Base-by-base conservation (phyloP, 2,888 invertebrate species). In the Escarpia spicata region DNA sequence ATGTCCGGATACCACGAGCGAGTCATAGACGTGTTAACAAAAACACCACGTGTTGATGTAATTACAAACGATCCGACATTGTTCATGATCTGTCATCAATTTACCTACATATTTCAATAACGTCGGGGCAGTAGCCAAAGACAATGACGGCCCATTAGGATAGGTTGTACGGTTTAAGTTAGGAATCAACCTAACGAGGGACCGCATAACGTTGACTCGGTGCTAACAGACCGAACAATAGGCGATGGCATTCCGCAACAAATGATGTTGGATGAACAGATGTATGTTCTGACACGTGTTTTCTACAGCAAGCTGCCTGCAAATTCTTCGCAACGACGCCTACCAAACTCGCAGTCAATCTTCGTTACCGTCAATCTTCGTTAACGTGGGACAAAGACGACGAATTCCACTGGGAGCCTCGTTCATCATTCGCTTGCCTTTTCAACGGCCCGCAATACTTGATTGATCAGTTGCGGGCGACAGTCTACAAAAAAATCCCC, bases 301-400 rank as follows among this genome's bases (percentile, higher is more conserved):
- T 75, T 75, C 75, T 75, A 26, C 26, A 26, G 75, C 75, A 75
- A 26, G 19, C 75, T 15, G 75, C 75, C 26, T 75, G 75, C 75
- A 26, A 15, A 75, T 75, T 75, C 75, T 75, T 75, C 75, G 6
- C 75, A 26, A 75, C 75, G n/a, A n/a, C 26, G 75, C n/a, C n/a
- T 6, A n/a, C 75, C 75, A 75, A 75, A 75, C 75, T 26, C 75
- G 75, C n/a, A 75, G 75, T 75, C 75, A 75, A 75, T 75, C 75
- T 75, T 75, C 75, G 75, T 75, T 75, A 75, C 26, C 75, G 75
- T 75, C 75, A 75, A n/a, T 75, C 75, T 75, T 75, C 75, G 75
- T 75, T 75, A 75, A 15, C 26, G 75, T 6, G n/a, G 75, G 75
- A 26, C 75, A n/a, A 75, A 75, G 75, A 75, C 75, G 75, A 75